phyloP scores from a whole-genome alignment of 2,888 invertebrate genomes.

The Tipula unca region DNA sequence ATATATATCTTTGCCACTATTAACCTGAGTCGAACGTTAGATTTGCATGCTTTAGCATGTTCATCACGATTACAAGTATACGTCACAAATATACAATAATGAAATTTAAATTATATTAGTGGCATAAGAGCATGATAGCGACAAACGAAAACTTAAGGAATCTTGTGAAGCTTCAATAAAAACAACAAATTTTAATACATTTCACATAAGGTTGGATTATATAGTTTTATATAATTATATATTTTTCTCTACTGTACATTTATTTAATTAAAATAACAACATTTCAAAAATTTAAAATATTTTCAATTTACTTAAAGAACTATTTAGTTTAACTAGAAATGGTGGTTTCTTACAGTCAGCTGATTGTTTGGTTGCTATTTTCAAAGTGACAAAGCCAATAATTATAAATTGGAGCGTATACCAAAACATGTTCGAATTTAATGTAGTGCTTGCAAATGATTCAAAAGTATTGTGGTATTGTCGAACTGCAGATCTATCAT shows the following conservation, averaged over 20 bases:
- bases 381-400: background rate
- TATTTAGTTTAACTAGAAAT: background rate
- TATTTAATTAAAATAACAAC: background rate
- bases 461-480: background rate
- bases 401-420: background rate
- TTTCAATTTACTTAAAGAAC: background rate
- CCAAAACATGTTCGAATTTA: background rate
- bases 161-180: too few relatives aligned
- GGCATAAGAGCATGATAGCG: too few relatives aligned
- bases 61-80: too few relatives aligned
- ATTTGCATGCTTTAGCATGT: too few relatives aligned
- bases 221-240: background rate
- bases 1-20: too few relatives aligned
- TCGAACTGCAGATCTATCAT: background rate
- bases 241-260: background rate
- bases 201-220: background rate
- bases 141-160: too few relatives aligned
- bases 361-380: background rate
- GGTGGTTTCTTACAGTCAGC: background rate
- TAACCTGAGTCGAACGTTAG: too few relatives aligned
- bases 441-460: background rate
- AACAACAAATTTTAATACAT: background rate
- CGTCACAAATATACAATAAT: too few relatives aligned
- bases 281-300: background rate
- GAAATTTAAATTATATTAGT: too few relatives aligned